Evolutionary conservation across 2,888 invertebrate species (phyloP).

Genomic region (Drosophila neutralis): DNA sequence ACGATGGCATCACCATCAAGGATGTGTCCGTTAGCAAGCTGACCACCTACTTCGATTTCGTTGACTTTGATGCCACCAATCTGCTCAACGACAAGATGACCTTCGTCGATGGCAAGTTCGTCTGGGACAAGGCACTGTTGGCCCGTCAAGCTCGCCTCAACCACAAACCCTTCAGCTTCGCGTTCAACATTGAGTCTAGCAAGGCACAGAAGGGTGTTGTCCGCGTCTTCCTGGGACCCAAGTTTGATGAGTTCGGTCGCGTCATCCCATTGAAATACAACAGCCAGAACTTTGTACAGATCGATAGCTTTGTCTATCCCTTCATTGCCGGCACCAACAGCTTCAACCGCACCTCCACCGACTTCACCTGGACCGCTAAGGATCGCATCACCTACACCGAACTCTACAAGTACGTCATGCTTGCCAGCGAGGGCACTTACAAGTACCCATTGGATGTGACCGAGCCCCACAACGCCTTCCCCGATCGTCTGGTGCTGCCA

Average conservation of each 20-base stretch:
- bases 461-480: constrained; percentile 89
- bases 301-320: constrained; percentile 87
- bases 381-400: constrained; percentile 89
- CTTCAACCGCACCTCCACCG: constrained; percentile 88
- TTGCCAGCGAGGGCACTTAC: constrained; percentile 86
- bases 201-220: constrained; percentile 87
- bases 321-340: constrained; percentile 88
- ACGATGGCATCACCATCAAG: constrained; percentile 88
- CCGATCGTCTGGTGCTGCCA: constrained; percentile 89
- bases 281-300: constrained; percentile 88
- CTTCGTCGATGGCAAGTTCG: constrained; percentile 83
- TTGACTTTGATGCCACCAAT: constrained; percentile 88
- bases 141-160: constrained; percentile 88
- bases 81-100: constrained; percentile 86
- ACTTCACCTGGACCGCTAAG: constrained; percentile 87
- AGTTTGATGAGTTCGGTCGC: constrained; percentile 87
- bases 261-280: constrained; percentile 87
- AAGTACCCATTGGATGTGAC: constrained; percentile 86
- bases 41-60: constrained; percentile 90
- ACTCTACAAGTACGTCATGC: constrained; percentile 88
- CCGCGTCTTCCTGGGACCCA: constrained; percentile 89
- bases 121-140: constrained; percentile 83
- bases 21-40: constrained; percentile 88
- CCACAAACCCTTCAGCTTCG: constrained; percentile 88
- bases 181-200: constrained; percentile 86